These are phyloP conservation scores for Caenorhabditis uteleia DNA, from an alignment of 2,888 invertebrate genomes.

Conservation along the genomic window DNA sequence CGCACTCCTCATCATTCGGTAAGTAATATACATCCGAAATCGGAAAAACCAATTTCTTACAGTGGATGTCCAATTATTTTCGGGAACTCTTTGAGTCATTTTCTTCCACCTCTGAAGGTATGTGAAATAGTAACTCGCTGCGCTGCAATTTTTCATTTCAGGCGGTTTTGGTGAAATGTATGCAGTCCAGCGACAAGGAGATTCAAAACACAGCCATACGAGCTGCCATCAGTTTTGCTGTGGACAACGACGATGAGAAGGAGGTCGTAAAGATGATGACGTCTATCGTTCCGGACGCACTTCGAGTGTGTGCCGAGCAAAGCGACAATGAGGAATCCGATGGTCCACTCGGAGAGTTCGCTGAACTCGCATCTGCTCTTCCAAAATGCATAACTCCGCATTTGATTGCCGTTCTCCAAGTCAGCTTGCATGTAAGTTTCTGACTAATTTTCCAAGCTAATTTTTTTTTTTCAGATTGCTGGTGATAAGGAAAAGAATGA, in stretches of 20 bases:
- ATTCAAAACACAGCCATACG: slow-evolving; percentile 74
- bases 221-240: slow-evolving; percentile 79
- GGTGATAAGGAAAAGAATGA: slow-evolving; percentile 71
- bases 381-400: slow-evolving; percentile 93
- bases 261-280: slow-evolving; percentile 84
- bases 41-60: slow-evolving; percentile 51
- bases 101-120: slow-evolving; percentile 89
- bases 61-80: slow-evolving; percentile 94
- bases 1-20: slow-evolving; percentile 92
- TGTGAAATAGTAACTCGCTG: slow-evolving; percentile 80
- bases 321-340: slow-evolving; percentile 84
- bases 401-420: slow-evolving; percentile 83
- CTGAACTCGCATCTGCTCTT: slow-evolving; percentile 89
- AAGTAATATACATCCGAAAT: slow-evolving; percentile 69
- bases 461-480: slow-evolving; percentile 47
- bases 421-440: slow-evolving; percentile 83
- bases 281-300: slow-evolving; percentile 73
- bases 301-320: slow-evolving; percentile 83
- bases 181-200: slow-evolving; percentile 48
- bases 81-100: slow-evolving; percentile 90
- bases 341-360: slow-evolving; percentile 83
- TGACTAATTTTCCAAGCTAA: slow-evolving; percentile 8
- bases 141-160: slow-evolving; percentile 68
- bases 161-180: slow-evolving; percentile 37
- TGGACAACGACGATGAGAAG: slow-evolving; percentile 91